A percentile compares a stretch with the other conserved stretches of the same genome.
Conservation (phyloP, 2,888 invertebrate genomes). For the Acholoe squamosa region DNA sequence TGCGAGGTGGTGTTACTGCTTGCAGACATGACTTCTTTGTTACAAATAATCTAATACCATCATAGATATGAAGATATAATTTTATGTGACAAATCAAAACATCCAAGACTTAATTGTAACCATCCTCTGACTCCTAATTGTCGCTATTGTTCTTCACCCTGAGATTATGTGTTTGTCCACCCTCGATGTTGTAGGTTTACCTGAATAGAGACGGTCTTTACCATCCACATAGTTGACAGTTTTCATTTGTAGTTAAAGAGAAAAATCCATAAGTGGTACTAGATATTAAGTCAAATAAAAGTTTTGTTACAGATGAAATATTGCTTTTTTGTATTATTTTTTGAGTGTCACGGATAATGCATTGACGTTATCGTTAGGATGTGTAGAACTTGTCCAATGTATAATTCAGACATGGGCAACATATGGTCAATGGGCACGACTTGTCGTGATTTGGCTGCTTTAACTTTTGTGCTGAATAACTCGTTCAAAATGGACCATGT, state of each 20-base stretch:
- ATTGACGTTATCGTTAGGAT: too few species aligned
- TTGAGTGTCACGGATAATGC: too few species aligned
- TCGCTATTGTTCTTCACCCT: constrained; percentile 30
- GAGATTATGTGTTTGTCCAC: constrained; percentile 62
- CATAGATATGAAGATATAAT: constrained; percentile 31
- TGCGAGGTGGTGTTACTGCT: constrained; percentile 26
- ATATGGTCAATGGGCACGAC: too few species aligned
- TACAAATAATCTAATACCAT: not conserved
- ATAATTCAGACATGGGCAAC: too few species aligned
- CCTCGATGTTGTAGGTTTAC: constrained; percentile 54
- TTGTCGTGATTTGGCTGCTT: too few species aligned
- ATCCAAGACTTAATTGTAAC: constrained; percentile 59
- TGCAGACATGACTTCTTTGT: not conserved
- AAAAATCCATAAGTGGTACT: constrained; percentile 60
- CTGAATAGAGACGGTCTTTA: constrained; percentile 49
- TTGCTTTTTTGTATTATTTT: too few species aligned
- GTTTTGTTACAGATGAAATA: constrained; percentile 61
- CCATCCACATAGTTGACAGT: constrained; percentile 60
- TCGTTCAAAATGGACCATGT: too few species aligned
- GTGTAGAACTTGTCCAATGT: too few species aligned
- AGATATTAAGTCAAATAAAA: constrained; percentile 63
- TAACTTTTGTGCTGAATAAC: too few species aligned
- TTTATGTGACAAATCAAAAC: constrained; percentile 51
- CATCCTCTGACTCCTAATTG: constrained; percentile 29
- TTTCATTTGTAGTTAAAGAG: constrained; percentile 61